Percentiles rank a stretch among this genome's conserved stretches.
phyloP scores from a whole-genome alignment of 2,113 vertebrate species.

The Bubo blakistoni region DNA sequence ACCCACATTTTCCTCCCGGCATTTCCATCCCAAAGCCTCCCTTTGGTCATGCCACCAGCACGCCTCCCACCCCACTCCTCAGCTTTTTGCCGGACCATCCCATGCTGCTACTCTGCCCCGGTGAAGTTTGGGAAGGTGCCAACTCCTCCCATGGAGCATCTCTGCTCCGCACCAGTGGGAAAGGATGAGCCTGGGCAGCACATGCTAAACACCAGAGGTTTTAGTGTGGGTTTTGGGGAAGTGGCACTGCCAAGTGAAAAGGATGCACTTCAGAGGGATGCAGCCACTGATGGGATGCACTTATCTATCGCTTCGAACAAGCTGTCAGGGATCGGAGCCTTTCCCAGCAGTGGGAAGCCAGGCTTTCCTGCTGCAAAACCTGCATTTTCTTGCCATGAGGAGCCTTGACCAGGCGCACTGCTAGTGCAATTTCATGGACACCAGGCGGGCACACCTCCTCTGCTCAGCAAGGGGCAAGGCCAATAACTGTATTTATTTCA shows the following conservation, averaged over 20 bases:
- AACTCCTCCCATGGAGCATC: background rate
- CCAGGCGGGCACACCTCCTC: background rate
- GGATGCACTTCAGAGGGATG: background rate
- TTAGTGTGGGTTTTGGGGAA: background rate
- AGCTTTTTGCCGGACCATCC: background rate
- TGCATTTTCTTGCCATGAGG: background rate
- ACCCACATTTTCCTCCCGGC: background rate
- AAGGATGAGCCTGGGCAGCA: background rate
- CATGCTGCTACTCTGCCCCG: accelerated
- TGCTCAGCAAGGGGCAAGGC: background rate
- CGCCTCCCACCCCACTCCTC: background rate
- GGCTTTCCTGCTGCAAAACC: background rate
- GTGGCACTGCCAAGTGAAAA: background rate
- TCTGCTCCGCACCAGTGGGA: background rate
- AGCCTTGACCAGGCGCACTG: background rate
- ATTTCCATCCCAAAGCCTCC: background rate
- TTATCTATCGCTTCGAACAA: accelerated
- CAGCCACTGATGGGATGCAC: accelerated
- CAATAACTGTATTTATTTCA: conserved; percentile 3
- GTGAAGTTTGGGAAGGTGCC: background rate
- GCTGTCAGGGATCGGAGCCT: background rate
- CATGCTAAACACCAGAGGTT: background rate
- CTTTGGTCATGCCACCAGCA: background rate
- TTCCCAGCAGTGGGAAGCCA: background rate
- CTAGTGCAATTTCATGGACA: background rate